Evolutionary conservation across 1,140 invertebrate genomes (phyloP).

Genomic region (Yoshiicerus persimilis): DNA sequence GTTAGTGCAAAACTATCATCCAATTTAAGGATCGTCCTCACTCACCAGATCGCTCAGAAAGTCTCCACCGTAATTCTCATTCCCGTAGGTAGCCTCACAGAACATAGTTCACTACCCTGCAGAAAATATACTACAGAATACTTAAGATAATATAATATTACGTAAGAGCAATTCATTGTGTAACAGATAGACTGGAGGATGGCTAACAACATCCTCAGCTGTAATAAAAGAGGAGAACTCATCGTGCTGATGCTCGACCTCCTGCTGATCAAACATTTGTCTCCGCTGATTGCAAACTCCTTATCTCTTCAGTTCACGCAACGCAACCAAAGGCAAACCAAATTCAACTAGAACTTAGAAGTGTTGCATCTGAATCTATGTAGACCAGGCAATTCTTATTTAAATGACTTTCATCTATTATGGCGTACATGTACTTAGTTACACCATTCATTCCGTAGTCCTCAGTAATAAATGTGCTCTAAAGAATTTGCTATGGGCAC

Average conservation of each 20-base stretch:
- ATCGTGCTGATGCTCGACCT: constrained; percentile 25
- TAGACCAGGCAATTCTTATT: background rate
- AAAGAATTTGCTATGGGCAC: too few species aligned
- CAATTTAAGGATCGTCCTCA: background rate
- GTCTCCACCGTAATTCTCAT: too few species aligned
- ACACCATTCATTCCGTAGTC: too few species aligned
- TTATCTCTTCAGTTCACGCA: constrained; percentile 30
- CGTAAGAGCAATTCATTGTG: background rate
- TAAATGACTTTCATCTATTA: background rate
- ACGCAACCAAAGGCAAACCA: constrained; percentile 8
- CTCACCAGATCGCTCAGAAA: background rate
- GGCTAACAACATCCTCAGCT: background rate
- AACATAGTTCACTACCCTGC: background rate
- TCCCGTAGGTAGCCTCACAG: background rate
- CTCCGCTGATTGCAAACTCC: constrained; percentile 36
- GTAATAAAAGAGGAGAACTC: background rate
- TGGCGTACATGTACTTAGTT: too few species aligned
- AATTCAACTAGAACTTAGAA: background rate
- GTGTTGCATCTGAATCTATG: background rate
- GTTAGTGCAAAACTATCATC: background rate
- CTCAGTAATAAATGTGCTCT: too few species aligned
- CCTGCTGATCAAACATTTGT: constrained; percentile 37
- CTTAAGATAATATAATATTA: background rate
- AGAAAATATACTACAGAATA: background rate
- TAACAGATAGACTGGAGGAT: background rate